A percentile compares a stretch with the other conserved stretches of the same genome.
These are phyloP conservation scores for Macrophya annulata DNA, from an alignment of 2,888 invertebrate genomes.

Conservation along the genomic window DNA sequence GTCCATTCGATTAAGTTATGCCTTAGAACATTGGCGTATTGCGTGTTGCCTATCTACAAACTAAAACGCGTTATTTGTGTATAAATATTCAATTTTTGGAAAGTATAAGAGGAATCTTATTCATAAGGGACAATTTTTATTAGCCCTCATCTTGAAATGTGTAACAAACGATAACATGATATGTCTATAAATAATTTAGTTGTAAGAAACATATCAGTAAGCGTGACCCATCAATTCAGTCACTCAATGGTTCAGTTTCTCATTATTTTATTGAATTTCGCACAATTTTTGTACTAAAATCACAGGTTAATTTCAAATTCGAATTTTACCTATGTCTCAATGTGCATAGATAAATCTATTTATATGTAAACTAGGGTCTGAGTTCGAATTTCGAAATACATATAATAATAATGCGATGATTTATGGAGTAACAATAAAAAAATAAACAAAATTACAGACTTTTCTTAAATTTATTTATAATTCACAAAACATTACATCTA, in stretches of 20 bases:
- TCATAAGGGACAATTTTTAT: neutral
- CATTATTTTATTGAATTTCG: constrained; percentile 30
- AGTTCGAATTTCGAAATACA: neutral
- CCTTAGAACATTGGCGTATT: neutral
- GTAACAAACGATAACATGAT: neutral
- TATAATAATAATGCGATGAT: neutral
- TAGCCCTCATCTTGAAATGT: neutral
- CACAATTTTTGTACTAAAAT: constrained; percentile 39
- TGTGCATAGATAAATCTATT: neutral
- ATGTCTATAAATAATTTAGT: neutral
- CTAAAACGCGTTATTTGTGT: neutral
- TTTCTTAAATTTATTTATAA: neutral
- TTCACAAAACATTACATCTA: neutral
- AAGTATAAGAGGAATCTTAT: neutral
- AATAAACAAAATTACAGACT: neutral
- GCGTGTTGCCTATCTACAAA: no score
- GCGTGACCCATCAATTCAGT: constrained; percentile 48
- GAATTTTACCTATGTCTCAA: constrained; percentile 47
- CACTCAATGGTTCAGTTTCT: constrained; percentile 54
- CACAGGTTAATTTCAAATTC: constrained; percentile 30
- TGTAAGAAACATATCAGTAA: constrained; percentile 55
- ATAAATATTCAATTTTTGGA: neutral
- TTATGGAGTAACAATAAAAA: neutral
- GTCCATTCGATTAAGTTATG: neutral
- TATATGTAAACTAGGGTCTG: neutral